Percentiles rank a stretch among this genome's conserved stretches.
Conservation (phyloP, 2,113 vertebrate species). For the Periophthalmodon schlosseri region DNA sequence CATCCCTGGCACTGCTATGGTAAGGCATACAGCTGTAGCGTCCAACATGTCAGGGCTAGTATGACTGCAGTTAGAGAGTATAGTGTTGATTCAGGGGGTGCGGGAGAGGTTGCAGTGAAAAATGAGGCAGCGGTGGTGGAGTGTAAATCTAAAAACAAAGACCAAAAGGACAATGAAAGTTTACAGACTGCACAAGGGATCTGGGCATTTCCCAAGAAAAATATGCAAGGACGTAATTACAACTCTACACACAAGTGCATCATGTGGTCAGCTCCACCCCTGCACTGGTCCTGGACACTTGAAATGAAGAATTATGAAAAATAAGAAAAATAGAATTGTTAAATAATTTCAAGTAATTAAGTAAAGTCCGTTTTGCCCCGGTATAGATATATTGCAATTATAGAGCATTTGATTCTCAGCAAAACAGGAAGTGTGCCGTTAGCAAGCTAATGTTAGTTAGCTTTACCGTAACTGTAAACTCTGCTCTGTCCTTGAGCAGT, state of each 20-base stretch:
- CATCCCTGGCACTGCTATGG: not conserved
- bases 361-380: too few species aligned
- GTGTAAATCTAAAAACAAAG: not conserved
- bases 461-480: too few species aligned
- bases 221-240: constrained; percentile 6
- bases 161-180: not conserved
- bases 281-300: not conserved
- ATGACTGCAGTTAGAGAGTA: not conserved
- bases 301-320: not conserved
- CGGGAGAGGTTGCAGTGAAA: not conserved
- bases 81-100: not conserved
- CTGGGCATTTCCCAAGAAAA: not conserved
- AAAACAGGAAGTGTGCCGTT: too few species aligned
- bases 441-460: too few species aligned
- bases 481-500: too few species aligned
- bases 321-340: not conserved
- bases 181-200: not conserved
- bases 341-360: too few species aligned
- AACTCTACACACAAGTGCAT: not conserved
- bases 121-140: not conserved
- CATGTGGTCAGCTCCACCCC: not conserved
- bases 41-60: not conserved
- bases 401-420: too few species aligned
- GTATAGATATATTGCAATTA: too few species aligned
- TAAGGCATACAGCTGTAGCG: not conserved